Conservation (phyloP, 1,140 invertebrate genomes). For the Drosophila kohkoa region DNA sequence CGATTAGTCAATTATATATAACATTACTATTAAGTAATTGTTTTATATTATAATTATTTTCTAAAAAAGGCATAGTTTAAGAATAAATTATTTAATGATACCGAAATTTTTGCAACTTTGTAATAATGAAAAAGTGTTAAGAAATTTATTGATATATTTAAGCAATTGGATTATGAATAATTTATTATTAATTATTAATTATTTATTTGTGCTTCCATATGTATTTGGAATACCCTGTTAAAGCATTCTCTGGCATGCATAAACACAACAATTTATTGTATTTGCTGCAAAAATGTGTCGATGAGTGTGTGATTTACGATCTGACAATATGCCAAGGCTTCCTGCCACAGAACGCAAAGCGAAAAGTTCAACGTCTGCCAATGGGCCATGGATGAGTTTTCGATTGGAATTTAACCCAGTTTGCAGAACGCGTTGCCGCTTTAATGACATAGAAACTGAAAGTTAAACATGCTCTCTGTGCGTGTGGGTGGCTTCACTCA, state of each 20-base stretch:
- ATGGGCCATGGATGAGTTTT: constrained; percentile 19
- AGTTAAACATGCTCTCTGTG: constrained; percentile 46
- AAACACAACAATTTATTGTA: constrained; percentile 40
- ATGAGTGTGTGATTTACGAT: constrained; percentile 68
- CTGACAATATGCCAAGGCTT: constrained; percentile 25
- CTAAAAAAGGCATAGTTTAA: no score
- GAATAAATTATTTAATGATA: no score
- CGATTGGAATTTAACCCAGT: constrained; percentile 66
- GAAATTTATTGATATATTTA: no score
- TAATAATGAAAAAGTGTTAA: no score
- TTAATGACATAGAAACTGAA: constrained; percentile 71
- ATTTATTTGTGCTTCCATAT: no score
- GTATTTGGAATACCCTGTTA: background rate
- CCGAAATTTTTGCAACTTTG: no score
- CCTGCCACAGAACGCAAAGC: background rate
- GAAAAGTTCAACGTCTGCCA: constrained; percentile 19
- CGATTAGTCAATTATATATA: no score
- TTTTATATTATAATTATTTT: no score
- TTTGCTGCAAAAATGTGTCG: constrained; percentile 62
- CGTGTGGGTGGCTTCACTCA: constrained; percentile 24
- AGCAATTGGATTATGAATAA: no score
- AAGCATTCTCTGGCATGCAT: background rate
- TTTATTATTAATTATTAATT: no score
- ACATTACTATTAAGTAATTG: no score
- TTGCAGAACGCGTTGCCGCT: constrained; percentile 53